Base-by-base conservation (phyloP, 1,140 invertebrate genomes). In the Drosophila takahashii region DNA sequence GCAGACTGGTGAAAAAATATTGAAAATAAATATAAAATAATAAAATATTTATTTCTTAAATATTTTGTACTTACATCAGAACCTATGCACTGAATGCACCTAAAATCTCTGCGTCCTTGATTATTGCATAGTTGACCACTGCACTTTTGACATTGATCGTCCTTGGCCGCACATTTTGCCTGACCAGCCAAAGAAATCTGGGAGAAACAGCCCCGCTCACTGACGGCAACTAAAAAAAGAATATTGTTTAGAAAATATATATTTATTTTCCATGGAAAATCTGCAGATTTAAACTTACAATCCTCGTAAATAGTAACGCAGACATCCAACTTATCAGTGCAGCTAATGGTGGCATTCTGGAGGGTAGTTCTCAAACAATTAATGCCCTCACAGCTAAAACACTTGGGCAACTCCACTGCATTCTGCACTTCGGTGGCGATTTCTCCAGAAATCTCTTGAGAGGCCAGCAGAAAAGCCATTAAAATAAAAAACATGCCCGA, bases 371-470 rank as follows among this genome's bases (percentile, higher is more conserved):
- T 57, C 32, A 79, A 77, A 8, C 90, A 92, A 51, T 90, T 91
- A 7, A 91, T 79, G 27, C 90, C 90, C 32, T 84, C 60, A 51
- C 90, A 92, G 57, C 74, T 91, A 29, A 84, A 90, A 26, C 90
- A 92, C 0, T 59, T 36, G 0, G 71, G 75, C 3, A 72, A 62
- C 3, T 44, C 48, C 1, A 44, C 48, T 15, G 51, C 45, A 60
- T 78, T 72, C 10, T 5, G 34, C 11, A 13, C 9, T 9, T 27
- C 64, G 1, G 5, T 0, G 13, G 29, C 8, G 13, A 51, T 10
- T 11, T 48, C 64, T 6, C 16, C 65, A 5, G 42, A 47, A 32
- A 48, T 26, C n/a, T 47, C n/a, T 34, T 47, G 51, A 15, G 16
- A 3, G 16, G 22, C 57, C 11, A 72, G 15, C 13, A 65, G 22